Base-by-base conservation (phyloP, 2,888 invertebrate species). In the Anorthoa munda region DNA sequence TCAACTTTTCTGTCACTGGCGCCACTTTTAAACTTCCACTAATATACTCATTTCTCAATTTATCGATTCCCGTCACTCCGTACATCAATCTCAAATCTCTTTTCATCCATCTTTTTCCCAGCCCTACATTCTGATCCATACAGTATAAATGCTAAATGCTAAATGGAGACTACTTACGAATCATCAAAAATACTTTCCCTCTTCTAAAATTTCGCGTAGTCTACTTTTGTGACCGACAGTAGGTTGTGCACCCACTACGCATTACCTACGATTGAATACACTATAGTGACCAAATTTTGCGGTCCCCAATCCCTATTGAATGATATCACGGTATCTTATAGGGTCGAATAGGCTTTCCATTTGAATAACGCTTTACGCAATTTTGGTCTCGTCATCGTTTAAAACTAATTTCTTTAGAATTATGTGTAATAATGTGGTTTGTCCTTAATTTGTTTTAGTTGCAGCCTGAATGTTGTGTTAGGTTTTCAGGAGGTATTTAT, bases 251-350 rank as follows among this genome's bases (percentile, higher is more conserved):
- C 72, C 77, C 73, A 64, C 67, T 77, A 80, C 48, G 56, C 92
- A 94, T 95, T 94, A 94, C 87, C 85, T 80, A 89, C 95, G 92
- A 88, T 88, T 92, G 92, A 94, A 87, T 94, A 92, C 92, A 90
- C 93, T 87, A 88, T 87, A 92, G 93, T 93, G 94, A 90, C 91
- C 90, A 91, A 93, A 95, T 95, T 95, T 95, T 92, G 95, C 94
- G 95, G 94, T 91, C 91, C 93, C 89, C 91, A 91, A 90, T 93
- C 90, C 87, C 93, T 89, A 95, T 95, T 94, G 89, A 95, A 89
- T 88, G 87, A 87, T 91, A 91, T 89, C 88, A 78, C 72, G 84
- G 80, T 86, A 80, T 86, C 89, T 88, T 90, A 89, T 86, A 81
- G 83, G 83, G 88, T 87, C 90, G 89, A 92, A 93, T 92, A 86